Evolutionary conservation across 2,888 invertebrate genomes (phyloP), one percentile per base, ranked within the genome.

Genomic region (Poecilobothrus nobilitatus): DNA sequence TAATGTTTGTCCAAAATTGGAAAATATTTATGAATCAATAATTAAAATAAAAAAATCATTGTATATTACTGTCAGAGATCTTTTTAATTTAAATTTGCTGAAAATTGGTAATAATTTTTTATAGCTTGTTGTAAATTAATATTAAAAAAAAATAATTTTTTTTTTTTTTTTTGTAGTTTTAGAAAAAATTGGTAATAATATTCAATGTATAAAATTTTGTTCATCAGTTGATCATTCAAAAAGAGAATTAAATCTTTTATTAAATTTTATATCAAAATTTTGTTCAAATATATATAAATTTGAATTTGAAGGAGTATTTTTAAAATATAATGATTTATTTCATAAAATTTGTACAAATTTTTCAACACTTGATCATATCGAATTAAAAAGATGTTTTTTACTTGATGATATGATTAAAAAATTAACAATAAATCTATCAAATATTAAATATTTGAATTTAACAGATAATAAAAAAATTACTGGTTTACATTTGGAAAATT

Each of bases 281-380:
- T 72, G 72, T 64, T 66, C 21, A 27, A 68, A 72, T 53, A 66
- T 72, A 21, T 65, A 68, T 21, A 44, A 67, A 33, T 22, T 72
- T 7, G 27, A 70, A 37, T 68, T 72, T 27, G 20, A 65, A n/a
- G 44, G 34, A 62, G 27, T 69, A 20, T 22, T 21, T 63, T 62
- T 61, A 20, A 15, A 21, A 27, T 27, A 4, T 27, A 5, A 67
- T 27, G 62, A 63, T 15, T 63, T 63, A 27, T 66, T 66, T 44
- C 44, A 65, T 18, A 67, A 65, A 34, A 66, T 67, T 63, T 66
- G 62, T 37, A 22, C 20, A 18, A 63, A 68, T 27, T 66, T 71
- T 18, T 68, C 65, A 41, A 62, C 65, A 21, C 27, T 71, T 34
- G 63, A 22, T 21, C 53, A 68, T 44, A 33, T 70, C 4, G 66